These are phyloP conservation scores for Notocelia uddmanniana DNA, from an alignment of 2,888 invertebrate genomes.

Conservation along the genomic window DNA sequence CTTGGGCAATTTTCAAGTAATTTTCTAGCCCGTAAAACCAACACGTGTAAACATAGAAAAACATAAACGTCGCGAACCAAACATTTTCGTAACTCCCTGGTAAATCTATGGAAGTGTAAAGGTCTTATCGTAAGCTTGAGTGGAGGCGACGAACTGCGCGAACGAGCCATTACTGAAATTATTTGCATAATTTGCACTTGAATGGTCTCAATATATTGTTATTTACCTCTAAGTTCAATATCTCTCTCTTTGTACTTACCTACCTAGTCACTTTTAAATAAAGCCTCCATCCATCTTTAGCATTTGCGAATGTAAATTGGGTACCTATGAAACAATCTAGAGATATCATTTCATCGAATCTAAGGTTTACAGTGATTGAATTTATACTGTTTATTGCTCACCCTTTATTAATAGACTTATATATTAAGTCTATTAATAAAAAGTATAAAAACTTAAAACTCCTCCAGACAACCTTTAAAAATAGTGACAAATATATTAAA, in stretches of 20 bases:
- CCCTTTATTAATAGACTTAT: too few relatives aligned
- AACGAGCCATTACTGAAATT: constrained; percentile 14
- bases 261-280: background rate
- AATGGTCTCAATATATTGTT: constrained; percentile 23
- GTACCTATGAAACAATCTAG: background rate
- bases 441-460: too few relatives aligned
- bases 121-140: constrained; percentile 30
- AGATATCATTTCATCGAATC: background rate
- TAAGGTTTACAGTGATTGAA: background rate
- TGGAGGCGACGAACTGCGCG: constrained; percentile 38
- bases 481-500: too few relatives aligned
- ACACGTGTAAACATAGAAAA: constrained; percentile 21
- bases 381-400: too few relatives aligned
- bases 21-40: background rate
- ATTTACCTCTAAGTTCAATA: constrained; percentile 24
- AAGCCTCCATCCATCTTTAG: background rate
- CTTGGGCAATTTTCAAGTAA: background rate
- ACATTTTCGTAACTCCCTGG: too few relatives aligned
- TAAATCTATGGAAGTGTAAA: constrained; percentile 32
- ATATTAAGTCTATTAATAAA: too few relatives aligned
- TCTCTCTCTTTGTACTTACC: background rate
- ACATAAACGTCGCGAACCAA: constrained; percentile 22
- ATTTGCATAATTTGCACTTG: constrained; percentile 33
- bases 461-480: too few relatives aligned
- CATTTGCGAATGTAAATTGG: background rate